Evolutionary conservation across 2,888 invertebrate species (phyloP), one percentile per base, ranked within the genome.

Genomic region (Polia nebulosa): DNA sequence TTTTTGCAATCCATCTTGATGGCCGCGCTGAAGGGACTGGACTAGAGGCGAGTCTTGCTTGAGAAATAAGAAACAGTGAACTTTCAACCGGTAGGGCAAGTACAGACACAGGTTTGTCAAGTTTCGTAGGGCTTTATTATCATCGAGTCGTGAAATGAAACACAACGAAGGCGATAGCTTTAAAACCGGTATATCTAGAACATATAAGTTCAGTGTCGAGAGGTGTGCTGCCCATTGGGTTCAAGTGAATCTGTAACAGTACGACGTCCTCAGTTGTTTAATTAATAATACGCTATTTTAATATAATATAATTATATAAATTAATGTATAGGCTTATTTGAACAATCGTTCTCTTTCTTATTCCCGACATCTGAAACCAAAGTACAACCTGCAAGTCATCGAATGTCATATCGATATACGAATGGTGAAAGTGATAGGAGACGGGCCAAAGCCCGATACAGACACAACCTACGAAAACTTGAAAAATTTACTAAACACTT

Each of bases 171-270:
- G 63, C 66, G 45, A 78, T 66, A 63, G 47, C 78, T 52, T 55
- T 67, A 63, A 59, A 79, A 78, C 79, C 76, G 79, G 78, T 71
- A 51, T 75, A 64, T 62, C 79, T 78, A 66, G 74, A 64, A 74
- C 63, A 74, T 61, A n/a, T 58, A 62, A 78, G 77, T 69, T 73
- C 61, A 69, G 53, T 59, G 64, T 22, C 55, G 65, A 59, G 60
- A 49, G 57, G 52, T 72, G 49, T 11, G 45, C 29, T 70, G 51
- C 41, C 34, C 51, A 56, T 34, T 60, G 60, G 52, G 59, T 65
- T 65, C 65, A 52, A 60, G 29, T 32, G 22, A 47, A 60, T 60
- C 36, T 53, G 36, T 49, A 71, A 72, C 76, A 62, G 41, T 49
- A 58, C 32, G 17, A 22, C 34, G n/a, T 49, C 22, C 11, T 51